Evolutionary conservation across 1,140 invertebrate genomes (phyloP).

Genomic region (Micrasema minimum): DNA sequence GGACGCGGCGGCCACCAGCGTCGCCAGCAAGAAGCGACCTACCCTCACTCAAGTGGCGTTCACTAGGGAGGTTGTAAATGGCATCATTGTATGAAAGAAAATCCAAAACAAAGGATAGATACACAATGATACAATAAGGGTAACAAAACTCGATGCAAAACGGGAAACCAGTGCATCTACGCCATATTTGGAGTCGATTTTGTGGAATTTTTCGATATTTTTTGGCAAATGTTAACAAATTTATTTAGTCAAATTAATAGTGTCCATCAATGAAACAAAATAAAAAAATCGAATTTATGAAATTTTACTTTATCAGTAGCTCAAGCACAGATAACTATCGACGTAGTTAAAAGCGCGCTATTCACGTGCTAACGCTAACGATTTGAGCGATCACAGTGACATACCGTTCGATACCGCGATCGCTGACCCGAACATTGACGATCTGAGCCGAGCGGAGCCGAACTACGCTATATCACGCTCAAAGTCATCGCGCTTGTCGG

Average conservation of each 20-base stretch:
- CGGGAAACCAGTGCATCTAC: neutral
- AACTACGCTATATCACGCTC: too few species aligned
- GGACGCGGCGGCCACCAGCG: slow-evolving; percentile 55
- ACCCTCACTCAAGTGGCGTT: slow-evolving; percentile 84
- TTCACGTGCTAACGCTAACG: too few species aligned
- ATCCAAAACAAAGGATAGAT: neutral
- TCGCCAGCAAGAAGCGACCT: slow-evolving; percentile 70
- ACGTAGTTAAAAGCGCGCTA: too few species aligned
- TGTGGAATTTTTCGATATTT: neutral
- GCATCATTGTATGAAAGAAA: slow-evolving; percentile 69
- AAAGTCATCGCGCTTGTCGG: too few species aligned
- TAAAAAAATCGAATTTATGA: too few species aligned
- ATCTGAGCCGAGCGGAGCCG: too few species aligned
- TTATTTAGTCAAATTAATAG: neutral
- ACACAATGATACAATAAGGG: neutral
- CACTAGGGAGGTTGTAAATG: slow-evolving; percentile 85
- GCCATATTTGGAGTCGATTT: neutral
- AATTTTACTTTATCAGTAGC: too few species aligned
- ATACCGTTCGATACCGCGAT: too few species aligned
- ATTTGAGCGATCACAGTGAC: too few species aligned
- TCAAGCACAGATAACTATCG: too few species aligned
- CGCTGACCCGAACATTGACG: too few species aligned
- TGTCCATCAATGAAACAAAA: too few species aligned
- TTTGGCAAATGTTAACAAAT: neutral
- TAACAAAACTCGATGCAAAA: neutral